phyloP scores from a whole-genome alignment of 2,888 invertebrate species.

The Mesoligia furuncula region DNA sequence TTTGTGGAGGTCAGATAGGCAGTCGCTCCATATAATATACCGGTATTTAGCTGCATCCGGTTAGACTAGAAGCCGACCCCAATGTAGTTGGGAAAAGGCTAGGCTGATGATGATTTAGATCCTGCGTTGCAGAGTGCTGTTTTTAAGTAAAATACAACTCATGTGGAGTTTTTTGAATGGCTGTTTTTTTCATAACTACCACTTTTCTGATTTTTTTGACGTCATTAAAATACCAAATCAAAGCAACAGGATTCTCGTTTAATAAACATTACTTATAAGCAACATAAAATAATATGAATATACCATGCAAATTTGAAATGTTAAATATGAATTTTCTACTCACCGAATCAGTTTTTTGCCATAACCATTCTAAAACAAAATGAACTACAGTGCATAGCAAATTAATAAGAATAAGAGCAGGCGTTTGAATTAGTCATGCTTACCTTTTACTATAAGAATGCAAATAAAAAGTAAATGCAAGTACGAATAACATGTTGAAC shows the following conservation, averaged over 20 bases:
- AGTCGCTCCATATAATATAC: no score
- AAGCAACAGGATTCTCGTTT: no score
- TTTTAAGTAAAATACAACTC: background rate
- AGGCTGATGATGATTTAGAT: no score
- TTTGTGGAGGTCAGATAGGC: no score
- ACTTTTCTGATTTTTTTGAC: no score
- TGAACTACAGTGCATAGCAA: constrained; percentile 69
- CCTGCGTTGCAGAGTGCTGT: background rate
- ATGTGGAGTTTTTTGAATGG: no score
- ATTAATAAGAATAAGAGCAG: constrained; percentile 66
- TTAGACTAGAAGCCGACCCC: no score
- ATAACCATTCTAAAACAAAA: constrained; percentile 75
- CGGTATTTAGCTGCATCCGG: no score
- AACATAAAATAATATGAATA: background rate
- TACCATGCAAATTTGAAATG: constrained; percentile 43
- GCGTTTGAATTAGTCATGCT: constrained; percentile 78
- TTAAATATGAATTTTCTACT: constrained; percentile 68
- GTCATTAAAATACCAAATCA: no score
- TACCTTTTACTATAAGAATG: constrained; percentile 70
- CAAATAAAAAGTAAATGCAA: constrained; percentile 38
- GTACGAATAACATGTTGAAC: background rate
- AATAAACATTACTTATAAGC: background rate
- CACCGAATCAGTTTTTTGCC: constrained; percentile 73
- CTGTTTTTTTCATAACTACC: no score
- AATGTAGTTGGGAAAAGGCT: no score